Evolutionary conservation across 2,797 vertebrate genomes (phyloP), one percentile per base, ranked within the genome.

Genomic region (Sebastolobus alascanus): DNA sequence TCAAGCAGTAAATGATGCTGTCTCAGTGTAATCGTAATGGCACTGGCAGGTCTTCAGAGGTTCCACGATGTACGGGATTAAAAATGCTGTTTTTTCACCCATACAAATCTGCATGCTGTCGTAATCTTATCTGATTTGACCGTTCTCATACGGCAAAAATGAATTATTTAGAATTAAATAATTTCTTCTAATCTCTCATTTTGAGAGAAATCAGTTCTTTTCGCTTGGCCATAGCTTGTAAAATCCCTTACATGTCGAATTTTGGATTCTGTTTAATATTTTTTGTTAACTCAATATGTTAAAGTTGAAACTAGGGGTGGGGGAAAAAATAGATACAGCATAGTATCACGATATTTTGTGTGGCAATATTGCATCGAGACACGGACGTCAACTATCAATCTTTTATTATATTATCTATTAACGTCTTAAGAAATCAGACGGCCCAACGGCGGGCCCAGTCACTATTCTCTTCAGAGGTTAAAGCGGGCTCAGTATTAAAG

Each of bases 1-100:
- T 82, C 38, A 72, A 43, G 76, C 77, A 64, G 77, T 18, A 80
- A 74, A 84, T 81, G 12, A 78, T 68, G 64, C 73, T 37, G 27
- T 69, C 66, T 76, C 56, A 33, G 70, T 75, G 59, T 10, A 68
- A 56, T 50, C 60, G 52, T 33, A 75, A 80, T 75, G 67, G 77
- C 27, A 69, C n/a, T 59, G 69, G 59, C 81, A 64, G 54, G 65
- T 63, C 63, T 60, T 68, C 20, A 35, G 18, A 68, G 56, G 68
- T 22, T 77, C 59, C 6, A 29, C 59, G 5, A 29, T 71, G 71
- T 12, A 38, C 50, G 20, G 14, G 38, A 72, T 72, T 74, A 59
- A 37, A 67, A 68, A 18, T 46, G 33, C 7, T 50, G 43, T 50
- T 72, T 68, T 66, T 38, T 18, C 13, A 79, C n/a, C 11, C 20